A percentile compares a stretch with the other conserved stretches of the same genome.
Evolutionary conservation across 1,140 invertebrate species (phyloP).

Genomic region (Parasteatoda tepidariorum): DNA sequence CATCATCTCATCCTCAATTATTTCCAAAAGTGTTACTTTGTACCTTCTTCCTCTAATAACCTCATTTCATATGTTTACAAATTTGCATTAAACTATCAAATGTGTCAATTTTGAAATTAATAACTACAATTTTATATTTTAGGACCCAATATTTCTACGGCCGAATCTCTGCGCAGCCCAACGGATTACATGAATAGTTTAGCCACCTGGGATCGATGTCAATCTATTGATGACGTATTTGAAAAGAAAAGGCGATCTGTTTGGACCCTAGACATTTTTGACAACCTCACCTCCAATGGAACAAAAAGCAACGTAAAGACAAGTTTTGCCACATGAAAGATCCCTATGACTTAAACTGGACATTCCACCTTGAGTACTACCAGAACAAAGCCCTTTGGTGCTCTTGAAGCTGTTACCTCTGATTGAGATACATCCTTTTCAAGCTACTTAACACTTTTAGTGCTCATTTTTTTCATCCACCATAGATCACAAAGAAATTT

Average conservation of each 20-base stretch:
- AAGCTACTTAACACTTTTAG: not conserved
- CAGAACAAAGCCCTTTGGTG: slow-evolving; percentile 42
- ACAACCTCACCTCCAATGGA: not conserved
- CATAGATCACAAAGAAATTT: too few species aligned
- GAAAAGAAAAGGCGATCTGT: slow-evolving; percentile 43
- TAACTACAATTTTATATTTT: not conserved
- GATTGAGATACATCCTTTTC: not conserved
- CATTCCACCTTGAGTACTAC: slow-evolving; percentile 29
- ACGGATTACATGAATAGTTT: slow-evolving; percentile 59
- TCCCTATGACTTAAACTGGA: not conserved
- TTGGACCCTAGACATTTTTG: slow-evolving; percentile 25
- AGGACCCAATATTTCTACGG: not conserved
- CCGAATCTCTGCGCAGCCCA: slow-evolving; percentile 3
- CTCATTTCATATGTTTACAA: too few species aligned
- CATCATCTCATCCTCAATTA: too few species aligned
- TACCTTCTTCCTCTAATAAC: too few species aligned
- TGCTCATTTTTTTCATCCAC: not conserved
- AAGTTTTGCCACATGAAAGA: slow-evolving; percentile 17
- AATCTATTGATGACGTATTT: slow-evolving; percentile 49
- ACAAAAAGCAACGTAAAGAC: not conserved
- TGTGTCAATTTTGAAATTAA: not conserved
- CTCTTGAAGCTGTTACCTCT: not conserved
- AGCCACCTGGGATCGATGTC: slow-evolving; percentile 31
- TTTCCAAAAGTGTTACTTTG: too few species aligned
- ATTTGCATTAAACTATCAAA: too few species aligned